Conservation (phyloP, 2,888 invertebrate species). For the Lepidocyrtoides sp. region DNA sequence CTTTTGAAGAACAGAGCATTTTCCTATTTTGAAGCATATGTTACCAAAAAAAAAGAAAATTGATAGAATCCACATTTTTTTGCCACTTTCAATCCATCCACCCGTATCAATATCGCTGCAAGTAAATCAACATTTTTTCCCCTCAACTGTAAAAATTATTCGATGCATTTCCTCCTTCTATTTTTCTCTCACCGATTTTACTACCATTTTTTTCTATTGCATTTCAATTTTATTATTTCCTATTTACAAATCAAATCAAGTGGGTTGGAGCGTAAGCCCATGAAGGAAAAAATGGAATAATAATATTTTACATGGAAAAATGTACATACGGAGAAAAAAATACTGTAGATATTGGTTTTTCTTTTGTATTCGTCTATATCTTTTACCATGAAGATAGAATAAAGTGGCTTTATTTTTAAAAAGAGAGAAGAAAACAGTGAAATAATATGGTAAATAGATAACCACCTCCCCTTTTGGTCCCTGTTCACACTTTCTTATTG, state of each 20-base stretch:
- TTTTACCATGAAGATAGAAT: not conserved
- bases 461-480: not conserved
- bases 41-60: not conserved
- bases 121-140: conserved; percentile 1
- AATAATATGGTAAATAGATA: conserved; percentile 37
- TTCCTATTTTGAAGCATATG: not conserved
- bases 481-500: conserved; percentile 11
- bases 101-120: not conserved
- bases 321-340: not conserved
- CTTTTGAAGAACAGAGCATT: too few species aligned
- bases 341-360: too few species aligned
- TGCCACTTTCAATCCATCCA: conserved; percentile 28
- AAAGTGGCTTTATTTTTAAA: not conserved
- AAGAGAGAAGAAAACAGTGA: not conserved
- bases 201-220: not conserved
- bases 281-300: not conserved
- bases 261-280: not conserved
- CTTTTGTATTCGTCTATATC: too few species aligned
- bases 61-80: not conserved
- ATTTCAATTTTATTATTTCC: conserved; percentile 51
- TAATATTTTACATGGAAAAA: not conserved
- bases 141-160: not conserved
- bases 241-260: conserved; percentile 57
- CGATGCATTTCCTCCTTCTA: conserved; percentile 13
- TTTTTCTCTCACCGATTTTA: not conserved